Conservation (phyloP, 2,797 vertebrate species). For the Poeciliopsis presidionis region DNA sequence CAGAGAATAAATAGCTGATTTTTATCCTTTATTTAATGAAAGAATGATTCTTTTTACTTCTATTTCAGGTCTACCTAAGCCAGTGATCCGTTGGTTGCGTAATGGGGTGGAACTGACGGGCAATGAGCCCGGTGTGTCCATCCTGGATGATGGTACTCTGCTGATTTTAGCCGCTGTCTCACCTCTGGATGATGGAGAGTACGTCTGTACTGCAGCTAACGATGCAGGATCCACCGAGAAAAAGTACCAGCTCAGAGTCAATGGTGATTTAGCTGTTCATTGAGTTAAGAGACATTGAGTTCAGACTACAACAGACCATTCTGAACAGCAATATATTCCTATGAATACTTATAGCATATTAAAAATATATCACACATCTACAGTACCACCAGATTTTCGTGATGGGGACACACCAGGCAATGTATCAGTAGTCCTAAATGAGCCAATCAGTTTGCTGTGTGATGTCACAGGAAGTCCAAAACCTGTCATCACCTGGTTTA, state of each 20-base stretch:
- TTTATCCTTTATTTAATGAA: not conserved
- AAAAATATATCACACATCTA: constrained; percentile 10
- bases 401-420: constrained; percentile 83
- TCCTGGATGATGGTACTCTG: constrained; percentile 87
- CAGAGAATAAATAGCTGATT: not conserved
- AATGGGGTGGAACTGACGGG: constrained; percentile 90
- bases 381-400: constrained; percentile 91
- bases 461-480: constrained; percentile 90
- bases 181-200: constrained; percentile 89
- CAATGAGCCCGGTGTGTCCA: constrained; percentile 87
- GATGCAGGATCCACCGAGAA: constrained; percentile 93
- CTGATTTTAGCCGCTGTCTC: constrained; percentile 88
- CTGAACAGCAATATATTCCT: not conserved
- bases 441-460: constrained; percentile 86
- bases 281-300: not conserved
- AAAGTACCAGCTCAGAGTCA: constrained; percentile 94
- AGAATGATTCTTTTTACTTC: not conserved
- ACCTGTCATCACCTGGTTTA: constrained; percentile 92
- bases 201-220: constrained; percentile 90
- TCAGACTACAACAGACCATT: not conserved
- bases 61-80: constrained; percentile 89
- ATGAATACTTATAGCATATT: not conserved
- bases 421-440: constrained; percentile 85
- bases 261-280: constrained; percentile 81
- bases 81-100: constrained; percentile 90